These are phyloP conservation scores for Hydrozoanthus gracilis DNA, from an alignment of 92 coral and sea anemone species.

Conservation along the genomic window DNA sequence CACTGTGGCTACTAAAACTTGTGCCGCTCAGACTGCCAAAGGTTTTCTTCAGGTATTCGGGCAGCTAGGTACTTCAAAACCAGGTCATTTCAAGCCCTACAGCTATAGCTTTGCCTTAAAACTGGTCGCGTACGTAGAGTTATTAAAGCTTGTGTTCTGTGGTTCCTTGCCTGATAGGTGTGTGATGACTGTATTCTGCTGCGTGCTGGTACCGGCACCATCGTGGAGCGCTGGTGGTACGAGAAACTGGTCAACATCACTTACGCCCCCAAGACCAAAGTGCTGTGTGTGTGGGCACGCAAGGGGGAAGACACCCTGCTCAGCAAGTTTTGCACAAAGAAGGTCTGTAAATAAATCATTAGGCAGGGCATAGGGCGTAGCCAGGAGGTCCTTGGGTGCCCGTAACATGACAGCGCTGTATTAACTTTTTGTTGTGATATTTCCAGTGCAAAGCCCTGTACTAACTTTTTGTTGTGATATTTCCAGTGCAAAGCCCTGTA, in stretches of 20 bases:
- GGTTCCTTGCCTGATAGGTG: constrained; percentile 57
- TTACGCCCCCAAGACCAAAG: constrained; percentile 94
- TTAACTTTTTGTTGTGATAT: not conserved
- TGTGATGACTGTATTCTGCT: constrained; percentile 96
- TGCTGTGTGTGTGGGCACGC: constrained; percentile 94
- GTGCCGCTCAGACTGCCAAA: no score
- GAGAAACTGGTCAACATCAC: constrained; percentile 98
- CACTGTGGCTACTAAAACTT: no score
- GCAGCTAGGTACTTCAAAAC: no score
- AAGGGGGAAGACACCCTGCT: constrained; percentile 94
- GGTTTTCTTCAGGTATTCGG: no score
- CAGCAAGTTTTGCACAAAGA: constrained; percentile 95
- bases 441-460: not conserved
- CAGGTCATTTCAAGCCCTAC: no score
- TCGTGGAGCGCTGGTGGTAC: constrained; percentile 99
- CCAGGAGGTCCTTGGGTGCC: not conserved
- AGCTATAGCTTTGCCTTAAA: no score
- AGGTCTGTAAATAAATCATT: constrained; percentile 55
- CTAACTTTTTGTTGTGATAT: no score
- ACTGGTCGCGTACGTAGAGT: no score
- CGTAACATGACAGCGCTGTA: not conserved
- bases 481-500: no score
- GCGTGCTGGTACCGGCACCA: constrained; percentile 88
- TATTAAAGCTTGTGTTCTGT: not conserved
- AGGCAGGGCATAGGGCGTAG: not conserved